Evolutionary conservation across 2,888 invertebrate species (phyloP).

Genomic region (Mesochorus sp.): DNA sequence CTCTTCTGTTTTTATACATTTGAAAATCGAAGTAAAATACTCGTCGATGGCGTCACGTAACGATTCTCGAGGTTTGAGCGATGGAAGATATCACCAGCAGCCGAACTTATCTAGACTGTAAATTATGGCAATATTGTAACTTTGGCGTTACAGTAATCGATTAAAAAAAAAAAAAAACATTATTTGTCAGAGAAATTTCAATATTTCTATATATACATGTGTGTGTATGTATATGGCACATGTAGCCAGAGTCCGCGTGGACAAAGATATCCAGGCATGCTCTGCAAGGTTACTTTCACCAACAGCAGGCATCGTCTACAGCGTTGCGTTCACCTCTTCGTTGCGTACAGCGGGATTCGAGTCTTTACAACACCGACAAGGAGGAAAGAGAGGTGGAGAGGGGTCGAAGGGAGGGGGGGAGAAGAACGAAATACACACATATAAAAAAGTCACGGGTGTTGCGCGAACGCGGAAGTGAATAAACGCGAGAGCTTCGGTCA

Average conservation of each 20-base stretch:
- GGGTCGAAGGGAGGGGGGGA: not conserved
- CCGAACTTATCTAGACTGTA: too few relatives aligned
- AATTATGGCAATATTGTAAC: too few relatives aligned
- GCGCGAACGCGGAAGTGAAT: conserved; percentile 64
- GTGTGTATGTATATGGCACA: too few relatives aligned
- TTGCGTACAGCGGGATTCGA: conserved; percentile 1
- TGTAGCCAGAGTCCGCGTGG: conserved; percentile 11
- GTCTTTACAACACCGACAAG: not conserved
- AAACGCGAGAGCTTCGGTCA: conserved; percentile 42
- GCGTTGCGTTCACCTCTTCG: conserved; percentile 18
- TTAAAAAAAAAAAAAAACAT: too few relatives aligned
- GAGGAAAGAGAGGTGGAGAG: not conserved
- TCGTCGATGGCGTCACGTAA: too few relatives aligned
- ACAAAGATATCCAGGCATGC: conserved; percentile 32
- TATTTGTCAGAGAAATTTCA: too few relatives aligned
- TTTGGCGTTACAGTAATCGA: too few relatives aligned
- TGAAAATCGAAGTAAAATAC: not conserved
- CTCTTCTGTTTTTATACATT: not conserved
- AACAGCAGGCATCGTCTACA: conserved; percentile 35
- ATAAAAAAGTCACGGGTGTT: conserved; percentile 55
- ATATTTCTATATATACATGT: too few relatives aligned
- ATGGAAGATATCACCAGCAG: too few relatives aligned
- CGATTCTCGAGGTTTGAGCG: too few relatives aligned
- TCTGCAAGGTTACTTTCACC: conserved; percentile 68
- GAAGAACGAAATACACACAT: not conserved